phyloP scores from a whole-genome alignment of 1,140 invertebrate species.

The Heliconius eleuchia region DNA sequence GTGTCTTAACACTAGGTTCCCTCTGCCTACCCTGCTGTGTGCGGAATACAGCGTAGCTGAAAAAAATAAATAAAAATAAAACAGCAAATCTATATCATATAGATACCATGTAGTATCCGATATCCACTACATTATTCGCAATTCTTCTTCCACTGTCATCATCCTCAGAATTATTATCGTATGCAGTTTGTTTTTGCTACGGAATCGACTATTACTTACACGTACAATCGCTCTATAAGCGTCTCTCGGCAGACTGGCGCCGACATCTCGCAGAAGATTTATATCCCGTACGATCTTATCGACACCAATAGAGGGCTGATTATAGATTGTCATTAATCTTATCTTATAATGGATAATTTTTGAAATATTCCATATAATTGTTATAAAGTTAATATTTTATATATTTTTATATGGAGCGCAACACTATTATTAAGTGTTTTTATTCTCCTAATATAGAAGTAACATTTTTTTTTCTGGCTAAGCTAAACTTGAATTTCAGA shows the following conservation, averaged over 20 bases:
- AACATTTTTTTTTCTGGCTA: no score
- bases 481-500: no score
- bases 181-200: slow-evolving; percentile 21
- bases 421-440: no score
- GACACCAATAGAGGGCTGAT: slow-evolving; percentile 33
- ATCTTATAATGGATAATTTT: slow-evolving; percentile 3
- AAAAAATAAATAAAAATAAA: no score
- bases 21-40: no score
- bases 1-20: no score
- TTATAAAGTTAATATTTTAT: not conserved
- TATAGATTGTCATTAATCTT: slow-evolving; percentile 18
- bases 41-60: no score
- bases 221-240: slow-evolving; percentile 27
- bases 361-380: not conserved
- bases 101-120: not conserved
- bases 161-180: slow-evolving; percentile 1
- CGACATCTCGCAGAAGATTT: slow-evolving; percentile 30
- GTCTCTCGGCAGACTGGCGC: slow-evolving; percentile 33
- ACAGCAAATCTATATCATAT: not conserved
- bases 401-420: not conserved
- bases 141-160: slow-evolving; percentile 1
- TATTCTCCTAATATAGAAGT: no score
- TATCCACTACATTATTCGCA: not conserved
- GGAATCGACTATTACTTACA: slow-evolving; percentile 30
- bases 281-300: slow-evolving; percentile 32